Conservation (phyloP, 2,113 vertebrate species). For the Manacus vitellinus region DNA sequence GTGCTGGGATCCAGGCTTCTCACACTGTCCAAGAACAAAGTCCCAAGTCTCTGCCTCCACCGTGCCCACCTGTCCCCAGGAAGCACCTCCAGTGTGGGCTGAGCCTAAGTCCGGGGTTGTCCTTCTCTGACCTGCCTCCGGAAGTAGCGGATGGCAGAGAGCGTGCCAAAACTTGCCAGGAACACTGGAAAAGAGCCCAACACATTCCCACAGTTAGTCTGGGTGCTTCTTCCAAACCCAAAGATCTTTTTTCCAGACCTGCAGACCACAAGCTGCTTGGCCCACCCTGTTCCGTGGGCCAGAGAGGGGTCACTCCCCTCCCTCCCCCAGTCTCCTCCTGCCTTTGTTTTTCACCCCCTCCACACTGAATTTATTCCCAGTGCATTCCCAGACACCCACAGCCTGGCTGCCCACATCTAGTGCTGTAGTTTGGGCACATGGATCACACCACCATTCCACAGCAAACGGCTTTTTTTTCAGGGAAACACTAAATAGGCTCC, state of each 20-base stretch:
- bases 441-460: fast-evolving
- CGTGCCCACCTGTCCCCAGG: neutral
- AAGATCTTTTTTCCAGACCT: neutral
- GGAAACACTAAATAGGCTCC: fast-evolving
- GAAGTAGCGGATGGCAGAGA: constrained; percentile 92
- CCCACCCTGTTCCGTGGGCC: neutral
- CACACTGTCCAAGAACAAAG: neutral
- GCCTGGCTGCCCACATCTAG: neutral
- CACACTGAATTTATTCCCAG: neutral
- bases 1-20: neutral
- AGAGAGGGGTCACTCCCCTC: fast-evolving
- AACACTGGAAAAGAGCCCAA: constrained; percentile 79
- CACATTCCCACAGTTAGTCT: neutral
- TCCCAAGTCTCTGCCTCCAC: neutral
- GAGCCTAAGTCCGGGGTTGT: neutral
- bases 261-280: neutral
- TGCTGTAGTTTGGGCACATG: fast-evolving
- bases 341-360: neutral
- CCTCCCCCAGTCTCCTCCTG: neutral
- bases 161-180: constrained; percentile 88
- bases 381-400: neutral
- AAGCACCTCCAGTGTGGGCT: neutral
- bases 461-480: fast-evolving
- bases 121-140: constrained; percentile 75
- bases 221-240: neutral